Conservation (phyloP, 1,140 invertebrate species). For the Diorhabda carinulata region DNA sequence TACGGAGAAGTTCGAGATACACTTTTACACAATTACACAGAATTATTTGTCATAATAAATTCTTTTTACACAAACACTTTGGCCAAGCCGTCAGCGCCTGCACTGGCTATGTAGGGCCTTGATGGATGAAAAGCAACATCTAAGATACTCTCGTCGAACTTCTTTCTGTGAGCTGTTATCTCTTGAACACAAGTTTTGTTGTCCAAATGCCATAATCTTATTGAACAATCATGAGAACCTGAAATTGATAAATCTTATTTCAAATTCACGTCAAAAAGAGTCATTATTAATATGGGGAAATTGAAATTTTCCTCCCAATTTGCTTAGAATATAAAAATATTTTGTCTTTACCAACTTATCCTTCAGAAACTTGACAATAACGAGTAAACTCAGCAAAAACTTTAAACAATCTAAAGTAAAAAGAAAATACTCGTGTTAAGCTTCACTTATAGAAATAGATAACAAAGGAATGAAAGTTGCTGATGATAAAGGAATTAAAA, state of each 20-base stretch:
- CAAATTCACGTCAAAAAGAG: too few species aligned
- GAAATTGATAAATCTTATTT: background rate
- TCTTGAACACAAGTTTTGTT: slow-evolving; percentile 99
- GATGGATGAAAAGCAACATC: slow-evolving; percentile 99
- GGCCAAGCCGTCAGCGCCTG: slow-evolving; percentile 95
- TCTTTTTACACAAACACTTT: slow-evolving; percentile 81
- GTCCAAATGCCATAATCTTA: slow-evolving; percentile 98
- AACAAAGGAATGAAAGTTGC: too few species aligned
- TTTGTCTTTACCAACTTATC: too few species aligned
- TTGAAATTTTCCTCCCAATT: too few species aligned
- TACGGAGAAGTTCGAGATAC: slow-evolving; percentile 3
- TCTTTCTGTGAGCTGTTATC: slow-evolving; percentile 98
- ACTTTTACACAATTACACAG: slow-evolving; percentile 4
- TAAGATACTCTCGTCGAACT: slow-evolving; percentile 98
- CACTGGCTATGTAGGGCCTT: slow-evolving; percentile 96
- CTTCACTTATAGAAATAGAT: too few species aligned
- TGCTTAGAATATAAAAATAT: too few species aligned
- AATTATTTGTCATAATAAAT: background rate
- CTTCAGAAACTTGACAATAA: too few species aligned
- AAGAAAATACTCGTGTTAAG: too few species aligned
- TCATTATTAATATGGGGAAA: too few species aligned
- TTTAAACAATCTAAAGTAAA: too few species aligned
- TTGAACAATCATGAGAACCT: slow-evolving; percentile 96
- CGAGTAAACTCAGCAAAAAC: too few species aligned
- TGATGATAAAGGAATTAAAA: too few species aligned